Conservation (phyloP, 2,888 invertebrate species). For the Dilophus febrilis region DNA sequence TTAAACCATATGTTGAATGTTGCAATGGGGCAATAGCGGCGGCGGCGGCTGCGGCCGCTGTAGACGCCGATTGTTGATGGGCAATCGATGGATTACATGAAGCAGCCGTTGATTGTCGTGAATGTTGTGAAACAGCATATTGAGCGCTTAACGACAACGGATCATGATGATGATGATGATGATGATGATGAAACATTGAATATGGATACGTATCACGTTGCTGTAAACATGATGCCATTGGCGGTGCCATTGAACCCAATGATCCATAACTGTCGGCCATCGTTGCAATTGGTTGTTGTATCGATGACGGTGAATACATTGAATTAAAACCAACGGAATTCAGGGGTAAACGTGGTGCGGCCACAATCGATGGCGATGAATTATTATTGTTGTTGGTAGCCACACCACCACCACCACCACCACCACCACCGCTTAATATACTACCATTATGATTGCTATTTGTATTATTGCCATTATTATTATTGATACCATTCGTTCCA, state of each 20-base stretch:
- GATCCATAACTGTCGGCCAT: slow-evolving; percentile 78
- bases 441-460: background rate
- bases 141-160: slow-evolving; percentile 58
- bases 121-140: slow-evolving; percentile 42
- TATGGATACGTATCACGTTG: slow-evolving; percentile 75
- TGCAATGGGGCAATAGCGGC: too few species aligned
- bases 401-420: slow-evolving; percentile 4
- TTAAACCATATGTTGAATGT: too few species aligned
- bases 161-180: too few species aligned
- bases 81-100: slow-evolving; percentile 59
- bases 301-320: slow-evolving; percentile 88
- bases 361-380: slow-evolving; percentile 39
- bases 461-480: background rate
- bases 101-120: slow-evolving; percentile 48
- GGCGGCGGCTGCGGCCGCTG: slow-evolving; percentile 30
- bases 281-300: slow-evolving; percentile 85
- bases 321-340: slow-evolving; percentile 84
- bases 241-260: slow-evolving; percentile 56
- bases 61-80: slow-evolving; percentile 55
- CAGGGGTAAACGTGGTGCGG: slow-evolving; percentile 47
- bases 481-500: background rate
- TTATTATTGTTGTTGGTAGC: slow-evolving; percentile 4
- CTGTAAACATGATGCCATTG: slow-evolving; percentile 61
- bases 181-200: slow-evolving; percentile 84
- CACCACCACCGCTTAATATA: background rate